Evolutionary conservation across 2,797 vertebrate genomes (phyloP).

Genomic region (Epinephelus malabaricus): DNA sequence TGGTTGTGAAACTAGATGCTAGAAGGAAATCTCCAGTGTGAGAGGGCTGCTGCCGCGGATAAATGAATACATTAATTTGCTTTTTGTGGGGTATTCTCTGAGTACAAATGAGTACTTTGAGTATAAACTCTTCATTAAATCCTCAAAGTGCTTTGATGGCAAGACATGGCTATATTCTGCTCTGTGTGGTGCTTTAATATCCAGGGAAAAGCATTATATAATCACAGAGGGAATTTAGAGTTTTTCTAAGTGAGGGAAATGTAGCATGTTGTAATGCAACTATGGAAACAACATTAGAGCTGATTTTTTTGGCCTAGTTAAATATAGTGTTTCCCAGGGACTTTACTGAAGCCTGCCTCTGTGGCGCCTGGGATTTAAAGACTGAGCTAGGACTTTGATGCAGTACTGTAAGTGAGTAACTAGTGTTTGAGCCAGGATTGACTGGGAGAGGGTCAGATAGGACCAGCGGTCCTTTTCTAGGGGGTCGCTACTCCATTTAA

Average conservation of each 20-base stretch:
- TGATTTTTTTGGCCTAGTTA: constrained; percentile 48
- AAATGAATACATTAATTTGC: constrained; percentile 44
- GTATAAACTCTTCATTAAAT: constrained; percentile 49
- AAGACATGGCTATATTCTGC: constrained; percentile 24
- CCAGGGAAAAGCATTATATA: constrained; percentile 33
- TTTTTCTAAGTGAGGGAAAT: constrained; percentile 30
- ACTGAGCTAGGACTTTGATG: constrained; percentile 21
- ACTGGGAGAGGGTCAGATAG: background rate
- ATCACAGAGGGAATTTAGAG: constrained; percentile 30
- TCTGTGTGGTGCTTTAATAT: constrained; percentile 13
- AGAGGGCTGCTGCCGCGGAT: background rate
- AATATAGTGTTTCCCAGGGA: constrained; percentile 54
- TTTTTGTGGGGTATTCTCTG: constrained; percentile 37
- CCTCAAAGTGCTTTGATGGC: constrained; percentile 45
- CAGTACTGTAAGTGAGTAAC: background rate
- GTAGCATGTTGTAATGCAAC: constrained; percentile 26
- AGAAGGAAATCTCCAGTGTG: constrained; percentile 40
- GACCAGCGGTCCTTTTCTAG: background rate
- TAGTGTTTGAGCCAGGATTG: background rate
- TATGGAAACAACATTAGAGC: constrained; percentile 27
- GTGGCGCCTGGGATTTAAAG: background rate
- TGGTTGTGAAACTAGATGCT: constrained; percentile 33
- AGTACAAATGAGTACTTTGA: constrained; percentile 39
- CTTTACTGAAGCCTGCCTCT: constrained; percentile 5
- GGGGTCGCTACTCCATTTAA: background rate